These are phyloP conservation scores for Boulengeromyrus knoepffleri DNA, from an alignment of 2,113 vertebrate species.

Conservation along the genomic window DNA sequence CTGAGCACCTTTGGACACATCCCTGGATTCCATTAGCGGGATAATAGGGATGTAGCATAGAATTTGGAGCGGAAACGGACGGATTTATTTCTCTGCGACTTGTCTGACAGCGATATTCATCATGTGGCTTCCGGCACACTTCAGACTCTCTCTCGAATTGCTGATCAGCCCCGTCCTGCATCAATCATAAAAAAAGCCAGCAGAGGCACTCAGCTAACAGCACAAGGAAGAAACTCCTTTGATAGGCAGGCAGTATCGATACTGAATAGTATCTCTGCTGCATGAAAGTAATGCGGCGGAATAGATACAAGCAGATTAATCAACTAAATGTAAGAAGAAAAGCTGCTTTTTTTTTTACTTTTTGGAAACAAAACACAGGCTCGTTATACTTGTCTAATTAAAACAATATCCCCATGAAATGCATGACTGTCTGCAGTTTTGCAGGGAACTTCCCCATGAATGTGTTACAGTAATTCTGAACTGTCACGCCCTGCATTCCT, in stretches of 20 bases:
- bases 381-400: neutral
- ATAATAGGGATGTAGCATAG: neutral
- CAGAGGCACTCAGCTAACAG: neutral
- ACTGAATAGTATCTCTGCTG: neutral
- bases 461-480: neutral
- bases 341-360: neutral
- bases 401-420: neutral
- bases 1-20: neutral
- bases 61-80: neutral
- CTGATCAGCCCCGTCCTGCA: neutral
- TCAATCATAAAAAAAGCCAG: neutral
- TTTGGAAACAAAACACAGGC: neutral
- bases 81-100: neutral
- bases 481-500: neutral
- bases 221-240: neutral
- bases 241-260: neutral
- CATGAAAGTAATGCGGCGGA: neutral
- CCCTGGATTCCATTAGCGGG: neutral
- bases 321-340: neutral
- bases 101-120: neutral
- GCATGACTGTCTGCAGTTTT: neutral
- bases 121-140: neutral
- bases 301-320: neutral
- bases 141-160: neutral
- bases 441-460: neutral